A percentile compares a stretch with the other conserved stretches of the same genome.
Evolutionary conservation across 2,888 invertebrate species (phyloP).

Genomic region (Luperina testacea): DNA sequence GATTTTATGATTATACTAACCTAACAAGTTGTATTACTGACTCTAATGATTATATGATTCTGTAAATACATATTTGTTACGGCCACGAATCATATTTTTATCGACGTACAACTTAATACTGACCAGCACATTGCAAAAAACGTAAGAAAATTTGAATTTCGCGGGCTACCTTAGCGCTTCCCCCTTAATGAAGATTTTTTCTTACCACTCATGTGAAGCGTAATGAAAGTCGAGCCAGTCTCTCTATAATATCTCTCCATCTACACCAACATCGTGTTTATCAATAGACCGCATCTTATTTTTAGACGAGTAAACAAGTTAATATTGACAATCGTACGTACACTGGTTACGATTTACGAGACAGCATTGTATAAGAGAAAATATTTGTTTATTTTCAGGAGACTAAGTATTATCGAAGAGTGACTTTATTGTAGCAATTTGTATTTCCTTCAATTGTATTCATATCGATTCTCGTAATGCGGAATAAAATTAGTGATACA

Average conservation of each 20-base stretch:
- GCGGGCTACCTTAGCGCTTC: no score
- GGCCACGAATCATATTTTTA: no score
- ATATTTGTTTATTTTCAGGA: neutral
- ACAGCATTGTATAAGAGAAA: neutral
- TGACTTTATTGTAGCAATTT: neutral
- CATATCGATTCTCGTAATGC: neutral
- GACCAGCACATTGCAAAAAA: no score
- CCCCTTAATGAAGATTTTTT: slow-evolving; percentile 1
- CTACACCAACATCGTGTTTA: slow-evolving; percentile 2
- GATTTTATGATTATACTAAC: no score
- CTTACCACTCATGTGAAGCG: no score
- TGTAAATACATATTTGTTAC: no score
- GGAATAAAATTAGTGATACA: neutral
- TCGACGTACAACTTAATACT: no score
- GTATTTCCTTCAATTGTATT: neutral
- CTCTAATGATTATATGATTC: no score
- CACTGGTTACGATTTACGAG: neutral
- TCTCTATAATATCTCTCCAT: neutral
- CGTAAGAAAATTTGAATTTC: no score
- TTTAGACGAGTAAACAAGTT: neutral
- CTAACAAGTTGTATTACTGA: no score
- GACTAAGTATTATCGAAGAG: neutral
- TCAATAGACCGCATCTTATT: neutral
- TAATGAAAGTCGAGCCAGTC: neutral
- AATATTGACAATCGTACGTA: slow-evolving; percentile 11